phyloP scores from a whole-genome alignment of 2,113 vertebrate genomes.

The Callionymus lyra region DNA sequence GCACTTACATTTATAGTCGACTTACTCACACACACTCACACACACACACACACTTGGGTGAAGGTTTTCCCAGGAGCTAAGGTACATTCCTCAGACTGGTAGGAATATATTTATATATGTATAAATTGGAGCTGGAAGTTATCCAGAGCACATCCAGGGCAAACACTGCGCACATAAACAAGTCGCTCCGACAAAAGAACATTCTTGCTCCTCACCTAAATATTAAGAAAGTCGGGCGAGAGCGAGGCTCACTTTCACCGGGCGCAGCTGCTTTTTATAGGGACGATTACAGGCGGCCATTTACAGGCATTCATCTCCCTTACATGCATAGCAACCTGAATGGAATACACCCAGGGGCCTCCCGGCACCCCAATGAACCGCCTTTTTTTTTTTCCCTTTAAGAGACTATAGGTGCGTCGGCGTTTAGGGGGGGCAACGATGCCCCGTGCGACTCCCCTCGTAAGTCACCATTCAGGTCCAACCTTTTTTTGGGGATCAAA shows the following conservation, averaged over 20 bases:
- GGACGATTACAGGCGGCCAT: slow-evolving; percentile 40
- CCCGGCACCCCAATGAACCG: slow-evolving; percentile 22
- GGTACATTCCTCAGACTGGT: slow-evolving; percentile 52
- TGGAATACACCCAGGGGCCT: slow-evolving; percentile 30
- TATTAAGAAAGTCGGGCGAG: slow-evolving; percentile 20
- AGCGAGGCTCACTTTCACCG: slow-evolving; percentile 31
- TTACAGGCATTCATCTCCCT: slow-evolving; percentile 44
- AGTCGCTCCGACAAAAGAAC: slow-evolving; percentile 12
- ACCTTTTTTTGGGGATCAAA: slow-evolving; percentile 15
- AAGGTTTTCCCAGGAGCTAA: slow-evolving; percentile 58
- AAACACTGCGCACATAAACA: slow-evolving; percentile 39
- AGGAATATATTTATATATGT: slow-evolving; percentile 29
- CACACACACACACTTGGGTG: slow-evolving; percentile 31
- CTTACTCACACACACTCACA: slow-evolving; percentile 29
- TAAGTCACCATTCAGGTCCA: slow-evolving; percentile 30
- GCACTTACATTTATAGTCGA: slow-evolving; percentile 38
- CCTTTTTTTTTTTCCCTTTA: slow-evolving; percentile 33
- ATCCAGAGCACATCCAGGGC: slow-evolving; percentile 55
- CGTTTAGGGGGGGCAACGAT: slow-evolving; percentile 27
- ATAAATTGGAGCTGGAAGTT: slow-evolving; percentile 38
- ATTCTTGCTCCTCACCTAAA: slow-evolving; percentile 22
- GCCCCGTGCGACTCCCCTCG: slow-evolving; percentile 28
- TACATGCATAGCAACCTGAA: slow-evolving; percentile 37
- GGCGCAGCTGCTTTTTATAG: slow-evolving; percentile 46
- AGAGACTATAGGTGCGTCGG: slow-evolving; percentile 32